These are phyloP conservation scores for Lasiurus borealis DNA, from an alignment of 2,113 vertebrate genomes.

Conservation along the genomic window DNA sequence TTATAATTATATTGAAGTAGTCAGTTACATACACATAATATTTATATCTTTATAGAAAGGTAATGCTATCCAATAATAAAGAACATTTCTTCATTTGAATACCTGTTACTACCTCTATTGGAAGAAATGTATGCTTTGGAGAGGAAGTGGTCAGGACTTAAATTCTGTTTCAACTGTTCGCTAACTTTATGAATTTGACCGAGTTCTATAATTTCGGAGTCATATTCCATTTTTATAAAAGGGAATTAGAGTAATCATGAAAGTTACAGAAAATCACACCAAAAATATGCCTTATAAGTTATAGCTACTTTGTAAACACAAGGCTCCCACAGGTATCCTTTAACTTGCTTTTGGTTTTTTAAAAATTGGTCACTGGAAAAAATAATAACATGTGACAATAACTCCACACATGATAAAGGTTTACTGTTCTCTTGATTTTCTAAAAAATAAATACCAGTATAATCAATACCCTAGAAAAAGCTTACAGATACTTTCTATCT, in stretches of 20 bases:
- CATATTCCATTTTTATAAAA: neutral
- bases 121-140: neutral
- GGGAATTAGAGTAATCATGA: neutral
- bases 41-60: neutral
- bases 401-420: neutral
- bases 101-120: neutral
- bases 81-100: neutral
- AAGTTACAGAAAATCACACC: neutral
- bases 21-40: neutral
- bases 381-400: neutral
- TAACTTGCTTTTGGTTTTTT: neutral
- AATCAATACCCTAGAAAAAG: neutral
- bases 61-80: neutral
- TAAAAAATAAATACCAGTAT: neutral
- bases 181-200: neutral
- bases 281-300: neutral
- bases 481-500: neutral
- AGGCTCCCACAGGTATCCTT: neutral
- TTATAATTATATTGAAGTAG: neutral
- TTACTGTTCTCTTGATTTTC: neutral
- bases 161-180: neutral
- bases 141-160: neutral
- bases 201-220: neutral
- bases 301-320: neutral
- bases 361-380: neutral